Percentiles rank a stretch among this genome's conserved stretches.
Evolutionary conservation across 2,888 invertebrate genomes (phyloP).

Genomic region (Lottia scabra): DNA sequence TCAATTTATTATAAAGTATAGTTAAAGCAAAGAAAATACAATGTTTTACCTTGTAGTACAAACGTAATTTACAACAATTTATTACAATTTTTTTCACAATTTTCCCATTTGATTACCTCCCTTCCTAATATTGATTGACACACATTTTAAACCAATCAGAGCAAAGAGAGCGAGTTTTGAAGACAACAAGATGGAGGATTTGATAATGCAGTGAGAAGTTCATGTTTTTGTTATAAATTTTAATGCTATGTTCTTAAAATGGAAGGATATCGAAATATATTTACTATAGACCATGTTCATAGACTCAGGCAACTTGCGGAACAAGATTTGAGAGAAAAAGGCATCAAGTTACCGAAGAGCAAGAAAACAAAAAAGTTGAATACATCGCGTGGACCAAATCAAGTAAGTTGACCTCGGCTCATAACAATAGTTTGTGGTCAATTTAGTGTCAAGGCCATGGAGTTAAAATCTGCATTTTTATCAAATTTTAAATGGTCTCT

Average conservation of each 20-base stretch:
- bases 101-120: neutral
- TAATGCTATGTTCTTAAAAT: constrained; percentile 15
- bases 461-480: too few relatives aligned
- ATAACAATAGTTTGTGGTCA: too few relatives aligned
- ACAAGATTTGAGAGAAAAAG: constrained; percentile 59
- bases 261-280: constrained; percentile 41
- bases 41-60: too few relatives aligned
- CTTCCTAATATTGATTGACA: neutral
- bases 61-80: too few relatives aligned
- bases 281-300: constrained; percentile 50
- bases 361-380: constrained; percentile 55
- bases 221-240: neutral
- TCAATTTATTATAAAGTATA: too few relatives aligned
- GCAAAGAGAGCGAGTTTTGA: constrained; percentile 44
- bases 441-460: too few relatives aligned
- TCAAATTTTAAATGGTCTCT: too few relatives aligned
- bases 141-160: constrained; percentile 44
- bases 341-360: constrained; percentile 61
- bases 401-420: neutral
- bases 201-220: constrained; percentile 6
- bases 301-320: constrained; percentile 53
- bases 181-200: constrained; percentile 30
- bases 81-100: neutral
- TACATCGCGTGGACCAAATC: constrained; percentile 18
- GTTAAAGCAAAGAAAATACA: too few relatives aligned